Base-by-base conservation (phyloP, 2,113 vertebrate species). In the Leptobrachium ailaonicum region DNA sequence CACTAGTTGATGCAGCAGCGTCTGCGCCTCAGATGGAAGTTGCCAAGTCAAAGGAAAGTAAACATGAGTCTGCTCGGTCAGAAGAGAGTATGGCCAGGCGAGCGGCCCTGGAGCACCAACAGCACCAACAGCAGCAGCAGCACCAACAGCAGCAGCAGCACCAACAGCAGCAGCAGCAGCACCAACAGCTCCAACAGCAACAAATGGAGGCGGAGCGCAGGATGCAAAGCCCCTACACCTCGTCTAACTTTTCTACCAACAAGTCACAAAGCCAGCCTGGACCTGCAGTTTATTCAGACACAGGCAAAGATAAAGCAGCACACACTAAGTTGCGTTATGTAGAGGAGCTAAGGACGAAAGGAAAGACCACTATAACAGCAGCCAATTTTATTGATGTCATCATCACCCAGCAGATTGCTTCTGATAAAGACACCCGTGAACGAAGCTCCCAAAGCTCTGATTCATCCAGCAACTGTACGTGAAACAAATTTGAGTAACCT, bases 351-450 rank as follows among this genome's bases (percentile, higher is more conserved):
- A 93, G 96, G 85, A 97, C 96, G 32, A 94, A 92, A 66, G 98
- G 98, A 68, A 99, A 99, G 91, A 99, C 98, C 71, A 99, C 97
- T 80, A 98, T 99, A 84, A 98, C 97, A 14, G 96, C 97, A 42
- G 97, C 97, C 84, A 99, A 95, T 90, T 99, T 99, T 90, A 99
- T 99, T 78, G 97, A 99, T 83, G 96, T 98, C 90, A 98, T 99
- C 93, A 99, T 99, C 92, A 99, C 96, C 6, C 94, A 96, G 75
- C 96, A 99, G 89, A 99, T 99, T 77, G 96, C 97, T 75, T 95
- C 97, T 14, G 97, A 98, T 87, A 99, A 99, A 90, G 97, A 99
- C 87, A 92, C 93, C 0, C 90, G 97, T 73, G 98, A 98, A 76
- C 94, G 96, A 82, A 92, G 95, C 88, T 97, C 96, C 68, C 97